These are phyloP conservation scores for Bombyx mori DNA, from an alignment of 1,140 invertebrate genomes.

Conservation along the genomic window DNA sequence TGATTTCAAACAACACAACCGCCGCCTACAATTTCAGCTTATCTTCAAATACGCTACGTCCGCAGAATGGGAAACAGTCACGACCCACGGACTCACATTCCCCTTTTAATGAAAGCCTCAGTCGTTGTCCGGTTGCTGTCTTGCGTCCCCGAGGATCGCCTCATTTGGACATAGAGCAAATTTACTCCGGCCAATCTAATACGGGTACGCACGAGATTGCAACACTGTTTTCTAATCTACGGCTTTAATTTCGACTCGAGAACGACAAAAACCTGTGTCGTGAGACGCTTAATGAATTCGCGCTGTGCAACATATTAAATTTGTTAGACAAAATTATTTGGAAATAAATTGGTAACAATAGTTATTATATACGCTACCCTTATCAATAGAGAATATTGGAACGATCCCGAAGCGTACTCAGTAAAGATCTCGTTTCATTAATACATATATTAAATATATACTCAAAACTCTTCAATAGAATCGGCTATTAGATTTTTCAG, in stretches of 20 bases:
- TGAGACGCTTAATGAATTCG: neutral
- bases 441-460: no score
- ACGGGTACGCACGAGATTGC: conserved; percentile 38
- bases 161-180: conserved; percentile 51
- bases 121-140: conserved; percentile 19
- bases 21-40: conserved; percentile 2
- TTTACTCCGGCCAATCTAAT: conserved; percentile 53
- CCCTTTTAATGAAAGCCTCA: conserved; percentile 39
- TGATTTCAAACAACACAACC: conserved; percentile 10
- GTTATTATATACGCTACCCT: conserved; percentile 26
- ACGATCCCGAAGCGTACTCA: neutral
- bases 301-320: conserved; percentile 4
- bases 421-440: no score
- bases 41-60: conserved; percentile 3
- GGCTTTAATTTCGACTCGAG: conserved; percentile 29
- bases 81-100: conserved; percentile 10
- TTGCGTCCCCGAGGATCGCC: conserved; percentile 33
- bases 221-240: conserved; percentile 33
- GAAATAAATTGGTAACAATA: conserved; percentile 24
- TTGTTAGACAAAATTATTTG: conserved; percentile 2
- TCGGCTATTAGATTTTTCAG: no score
- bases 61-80: neutral
- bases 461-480: conserved; percentile 6
- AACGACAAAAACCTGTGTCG: conserved; percentile 4
- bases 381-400: conserved; percentile 27